phyloP scores from a whole-genome alignment of 2,797 vertebrate species.

The Sebastiscus tertius region DNA sequence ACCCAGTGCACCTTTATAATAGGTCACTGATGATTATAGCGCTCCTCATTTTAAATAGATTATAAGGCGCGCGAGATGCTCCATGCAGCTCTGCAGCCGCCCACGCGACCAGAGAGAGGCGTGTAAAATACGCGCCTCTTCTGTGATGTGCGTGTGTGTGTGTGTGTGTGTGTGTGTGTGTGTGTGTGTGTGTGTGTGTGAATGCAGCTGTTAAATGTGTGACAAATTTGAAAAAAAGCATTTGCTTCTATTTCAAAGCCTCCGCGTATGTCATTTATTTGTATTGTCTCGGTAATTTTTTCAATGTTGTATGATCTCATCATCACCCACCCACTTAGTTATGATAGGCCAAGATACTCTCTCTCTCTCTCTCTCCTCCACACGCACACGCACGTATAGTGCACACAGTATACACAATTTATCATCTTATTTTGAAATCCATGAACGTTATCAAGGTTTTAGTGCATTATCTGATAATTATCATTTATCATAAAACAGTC shows the following conservation, averaged over 20 bases:
- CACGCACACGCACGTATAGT: not conserved
- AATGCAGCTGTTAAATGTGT: slow-evolving; percentile 44
- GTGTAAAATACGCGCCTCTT: slow-evolving; percentile 61
- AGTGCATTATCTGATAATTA: slow-evolving; percentile 24
- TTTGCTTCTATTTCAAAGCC: slow-evolving; percentile 70
- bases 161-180: too few species aligned
- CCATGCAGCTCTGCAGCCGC: slow-evolving; percentile 64
- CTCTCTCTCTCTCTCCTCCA: not conserved
- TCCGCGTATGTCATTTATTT: slow-evolving; percentile 68
- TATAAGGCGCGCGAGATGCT: slow-evolving; percentile 69
- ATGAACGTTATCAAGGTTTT: not conserved
- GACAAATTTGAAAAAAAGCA: slow-evolving; percentile 49
- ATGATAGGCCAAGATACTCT: slow-evolving; percentile 50
- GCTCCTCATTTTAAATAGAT: slow-evolving; percentile 78
- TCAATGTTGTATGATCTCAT: slow-evolving; percentile 73
- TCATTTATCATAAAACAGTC: slow-evolving; percentile 29
- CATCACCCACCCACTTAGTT: slow-evolving; percentile 71
- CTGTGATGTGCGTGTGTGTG: slow-evolving; percentile 50
- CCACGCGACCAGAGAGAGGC: slow-evolving; percentile 53
- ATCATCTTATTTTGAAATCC: slow-evolving; percentile 38
- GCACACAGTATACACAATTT: slow-evolving; percentile 23
- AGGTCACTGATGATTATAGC: slow-evolving; percentile 82
- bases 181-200: too few species aligned
- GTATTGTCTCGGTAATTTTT: slow-evolving; percentile 75
- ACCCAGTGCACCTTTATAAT: slow-evolving; percentile 69